Evolutionary conservation across 2,888 invertebrate species (phyloP).

Genomic region (Dendrolimus houi): DNA sequence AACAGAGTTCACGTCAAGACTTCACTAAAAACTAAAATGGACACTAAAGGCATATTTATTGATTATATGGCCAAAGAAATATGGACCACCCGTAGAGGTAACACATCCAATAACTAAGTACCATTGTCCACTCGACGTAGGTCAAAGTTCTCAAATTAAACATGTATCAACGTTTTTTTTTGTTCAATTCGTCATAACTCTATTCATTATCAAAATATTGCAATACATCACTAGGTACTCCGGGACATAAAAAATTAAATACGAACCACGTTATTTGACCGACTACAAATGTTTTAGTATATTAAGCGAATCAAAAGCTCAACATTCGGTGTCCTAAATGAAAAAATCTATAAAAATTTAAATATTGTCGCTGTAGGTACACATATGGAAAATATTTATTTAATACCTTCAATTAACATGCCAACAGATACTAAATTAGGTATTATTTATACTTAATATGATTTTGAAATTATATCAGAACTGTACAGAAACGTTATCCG

Average conservation of each 20-base stretch:
- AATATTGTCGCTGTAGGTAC: too few relatives aligned
- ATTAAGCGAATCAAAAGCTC: too few relatives aligned
- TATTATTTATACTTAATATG: too few relatives aligned
- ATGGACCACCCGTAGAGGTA: conserved; percentile 49
- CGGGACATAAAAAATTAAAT: not conserved
- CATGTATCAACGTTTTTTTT: conserved; percentile 41
- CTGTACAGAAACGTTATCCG: too few relatives aligned
- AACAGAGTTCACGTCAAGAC: conserved; percentile 29
- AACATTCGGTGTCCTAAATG: too few relatives aligned
- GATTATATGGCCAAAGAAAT: conserved; percentile 42
- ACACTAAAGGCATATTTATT: conserved; percentile 40
- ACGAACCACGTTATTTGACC: too few relatives aligned
- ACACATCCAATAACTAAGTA: conserved; percentile 39
- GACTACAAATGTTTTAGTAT: too few relatives aligned
- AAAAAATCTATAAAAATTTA: too few relatives aligned
- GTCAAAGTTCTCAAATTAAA: conserved; percentile 52
- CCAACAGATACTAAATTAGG: too few relatives aligned
- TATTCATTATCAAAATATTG: not conserved
- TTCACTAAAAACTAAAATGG: conserved; percentile 33
- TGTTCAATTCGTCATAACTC: not conserved
- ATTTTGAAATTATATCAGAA: too few relatives aligned
- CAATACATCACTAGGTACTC: not conserved
- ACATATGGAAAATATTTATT: too few relatives aligned
- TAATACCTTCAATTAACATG: too few relatives aligned
- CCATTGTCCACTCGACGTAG: conserved; percentile 45